phyloP scores from a whole-genome alignment of 1,140 invertebrate species.

The Neodiprion virginianus region DNA sequence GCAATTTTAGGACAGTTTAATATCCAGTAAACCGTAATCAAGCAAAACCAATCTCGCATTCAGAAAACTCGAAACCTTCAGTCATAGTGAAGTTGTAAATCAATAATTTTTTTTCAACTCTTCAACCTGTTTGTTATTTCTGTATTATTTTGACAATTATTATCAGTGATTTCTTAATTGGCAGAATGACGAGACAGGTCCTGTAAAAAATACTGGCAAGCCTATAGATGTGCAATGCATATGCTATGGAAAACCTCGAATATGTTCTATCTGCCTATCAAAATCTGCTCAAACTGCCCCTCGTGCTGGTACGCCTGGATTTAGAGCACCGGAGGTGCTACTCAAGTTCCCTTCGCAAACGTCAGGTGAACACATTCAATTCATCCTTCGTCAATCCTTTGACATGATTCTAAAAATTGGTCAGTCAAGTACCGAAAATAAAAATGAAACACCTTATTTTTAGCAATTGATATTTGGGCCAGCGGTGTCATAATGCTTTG shows the following conservation, averaged over 20 bases:
- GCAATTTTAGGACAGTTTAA: too few species aligned
- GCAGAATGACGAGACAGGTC: neutral
- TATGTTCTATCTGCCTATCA: slow-evolving; percentile 70
- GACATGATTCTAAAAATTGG: neutral
- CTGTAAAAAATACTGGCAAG: neutral
- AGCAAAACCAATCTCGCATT: too few species aligned
- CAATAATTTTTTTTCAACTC: too few species aligned
- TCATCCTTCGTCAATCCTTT: neutral
- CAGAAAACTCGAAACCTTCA: too few species aligned
- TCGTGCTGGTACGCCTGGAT: slow-evolving; percentile 89
- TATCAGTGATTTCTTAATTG: neutral
- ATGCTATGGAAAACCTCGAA: slow-evolving; percentile 70
- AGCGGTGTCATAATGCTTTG: slow-evolving; percentile 85
- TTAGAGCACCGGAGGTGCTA: slow-evolving; percentile 87
- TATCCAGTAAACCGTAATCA: too few species aligned
- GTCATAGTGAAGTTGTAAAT: too few species aligned
- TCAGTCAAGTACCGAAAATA: slow-evolving; percentile 1
- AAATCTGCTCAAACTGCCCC: slow-evolving; percentile 72
- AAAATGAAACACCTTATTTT: slow-evolving; percentile 27
- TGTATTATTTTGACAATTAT: neutral
- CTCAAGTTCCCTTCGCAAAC: slow-evolving; percentile 79
- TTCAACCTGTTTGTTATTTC: too few species aligned
- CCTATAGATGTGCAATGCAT: slow-evolving; percentile 53
- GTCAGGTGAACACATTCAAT: slow-evolving; percentile 62
- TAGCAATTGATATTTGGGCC: slow-evolving; percentile 90